These are phyloP conservation scores for Scyliorhinus canicula DNA, from an alignment of 2,797 vertebrate genomes.

Conservation along the genomic window DNA sequence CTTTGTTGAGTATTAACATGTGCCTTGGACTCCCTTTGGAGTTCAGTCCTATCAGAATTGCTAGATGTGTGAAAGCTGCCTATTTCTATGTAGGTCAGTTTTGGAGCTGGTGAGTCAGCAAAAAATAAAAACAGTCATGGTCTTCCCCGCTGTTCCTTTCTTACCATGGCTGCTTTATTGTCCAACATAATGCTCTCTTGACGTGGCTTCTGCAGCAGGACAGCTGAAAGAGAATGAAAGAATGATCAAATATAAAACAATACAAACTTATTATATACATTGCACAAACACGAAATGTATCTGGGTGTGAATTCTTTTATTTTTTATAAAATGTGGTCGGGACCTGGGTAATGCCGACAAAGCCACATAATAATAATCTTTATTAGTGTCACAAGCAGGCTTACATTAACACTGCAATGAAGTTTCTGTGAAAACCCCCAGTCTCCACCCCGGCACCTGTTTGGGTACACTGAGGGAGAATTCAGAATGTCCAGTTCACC, in stretches of 20 bases:
- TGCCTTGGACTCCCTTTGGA: slow-evolving; percentile 6
- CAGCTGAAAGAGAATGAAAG: neutral
- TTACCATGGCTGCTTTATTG: neutral
- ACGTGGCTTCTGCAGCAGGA: neutral
- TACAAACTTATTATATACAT: no score
- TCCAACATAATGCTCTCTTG: neutral
- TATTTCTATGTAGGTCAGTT: neutral
- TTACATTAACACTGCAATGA: no score
- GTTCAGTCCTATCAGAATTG: slow-evolving; percentile 6
- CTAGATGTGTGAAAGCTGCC: neutral
- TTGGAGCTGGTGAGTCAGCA: neutral
- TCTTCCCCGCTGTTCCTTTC: neutral
- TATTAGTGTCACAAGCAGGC: no score
- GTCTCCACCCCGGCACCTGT: no score
- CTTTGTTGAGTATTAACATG: neutral
- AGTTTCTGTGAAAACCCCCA: no score
- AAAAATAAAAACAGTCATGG: neutral
- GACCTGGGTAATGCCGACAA: neutral
- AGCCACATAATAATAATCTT: neutral
- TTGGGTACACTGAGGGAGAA: no score
- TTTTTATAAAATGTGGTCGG: neutral
- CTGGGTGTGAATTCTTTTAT: neutral
- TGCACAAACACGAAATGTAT: neutral
- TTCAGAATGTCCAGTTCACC: no score
- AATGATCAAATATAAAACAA: neutral